Conservation (phyloP, 1,140 invertebrate genomes). For the Latrodectus geometricus region DNA sequence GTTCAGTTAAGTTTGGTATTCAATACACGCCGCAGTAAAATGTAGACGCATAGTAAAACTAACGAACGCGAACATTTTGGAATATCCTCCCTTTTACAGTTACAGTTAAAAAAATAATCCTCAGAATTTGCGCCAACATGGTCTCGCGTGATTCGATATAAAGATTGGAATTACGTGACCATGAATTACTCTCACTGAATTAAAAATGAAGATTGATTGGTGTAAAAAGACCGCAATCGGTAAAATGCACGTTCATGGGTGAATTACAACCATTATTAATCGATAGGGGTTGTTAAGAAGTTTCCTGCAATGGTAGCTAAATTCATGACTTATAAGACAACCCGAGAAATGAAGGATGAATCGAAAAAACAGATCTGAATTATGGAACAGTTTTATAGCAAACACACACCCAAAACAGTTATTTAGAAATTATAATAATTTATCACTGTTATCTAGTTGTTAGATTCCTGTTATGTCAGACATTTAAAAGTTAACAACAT, state of each 20-base stretch:
- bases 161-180: constrained; percentile 1
- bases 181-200: not conserved
- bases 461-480: no score
- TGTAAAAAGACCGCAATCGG: not conserved
- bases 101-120: not conserved
- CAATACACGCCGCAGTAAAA: not conserved
- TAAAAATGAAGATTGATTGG: constrained; percentile 1
- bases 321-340: no score
- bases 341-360: no score
- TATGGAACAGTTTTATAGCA: no score
- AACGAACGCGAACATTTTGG: not conserved
- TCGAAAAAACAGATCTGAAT: no score
- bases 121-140: not conserved
- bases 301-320: no score
- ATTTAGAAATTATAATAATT: no score
- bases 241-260: not conserved
- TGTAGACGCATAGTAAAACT: not conserved
- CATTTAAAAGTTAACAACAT: no score
- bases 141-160: not conserved
- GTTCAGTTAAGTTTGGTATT: not conserved
- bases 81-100: not conserved
- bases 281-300: not conserved
- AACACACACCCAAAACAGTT: no score
- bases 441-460: no score
- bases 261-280: not conserved